Conservation (phyloP, 2,797 vertebrate species). For the Myotis vivesi region DNA sequence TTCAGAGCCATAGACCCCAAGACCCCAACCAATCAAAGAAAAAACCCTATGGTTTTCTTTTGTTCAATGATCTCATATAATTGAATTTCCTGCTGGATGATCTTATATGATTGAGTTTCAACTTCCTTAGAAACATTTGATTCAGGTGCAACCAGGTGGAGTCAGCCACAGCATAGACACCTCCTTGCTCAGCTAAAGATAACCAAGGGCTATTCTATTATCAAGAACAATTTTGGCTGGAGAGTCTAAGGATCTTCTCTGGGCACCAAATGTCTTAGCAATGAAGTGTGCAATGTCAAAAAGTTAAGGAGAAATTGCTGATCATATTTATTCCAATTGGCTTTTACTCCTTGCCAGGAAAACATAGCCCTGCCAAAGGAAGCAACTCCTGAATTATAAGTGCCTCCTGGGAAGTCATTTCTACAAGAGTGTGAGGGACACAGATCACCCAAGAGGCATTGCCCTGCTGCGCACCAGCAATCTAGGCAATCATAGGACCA, state of each 20-base stretch:
- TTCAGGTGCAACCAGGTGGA: background rate
- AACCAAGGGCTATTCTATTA: background rate
- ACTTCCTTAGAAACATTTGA: background rate
- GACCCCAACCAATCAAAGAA: background rate
- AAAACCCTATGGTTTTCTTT: background rate
- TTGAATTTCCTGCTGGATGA: background rate
- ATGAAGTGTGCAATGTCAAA: background rate
- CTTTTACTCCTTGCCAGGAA: background rate
- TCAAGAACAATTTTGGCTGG: background rate
- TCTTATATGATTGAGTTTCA: background rate
- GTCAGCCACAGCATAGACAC: background rate
- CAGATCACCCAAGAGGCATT: background rate
- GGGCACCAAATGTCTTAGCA: background rate
- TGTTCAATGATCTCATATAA: background rate
- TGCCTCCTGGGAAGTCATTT: background rate
- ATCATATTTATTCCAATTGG: background rate
- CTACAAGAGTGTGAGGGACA: background rate
- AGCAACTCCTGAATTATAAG: background rate
- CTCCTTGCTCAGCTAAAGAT: background rate
- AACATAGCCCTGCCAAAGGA: background rate
- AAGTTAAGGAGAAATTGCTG: background rate
- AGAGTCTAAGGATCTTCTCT: background rate
- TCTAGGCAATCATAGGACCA: background rate
- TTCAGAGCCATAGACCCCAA: background rate
- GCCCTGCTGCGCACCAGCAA: background rate